Evolutionary conservation across 2,888 invertebrate species (phyloP).

Genomic region (Dilophus febrilis): DNA sequence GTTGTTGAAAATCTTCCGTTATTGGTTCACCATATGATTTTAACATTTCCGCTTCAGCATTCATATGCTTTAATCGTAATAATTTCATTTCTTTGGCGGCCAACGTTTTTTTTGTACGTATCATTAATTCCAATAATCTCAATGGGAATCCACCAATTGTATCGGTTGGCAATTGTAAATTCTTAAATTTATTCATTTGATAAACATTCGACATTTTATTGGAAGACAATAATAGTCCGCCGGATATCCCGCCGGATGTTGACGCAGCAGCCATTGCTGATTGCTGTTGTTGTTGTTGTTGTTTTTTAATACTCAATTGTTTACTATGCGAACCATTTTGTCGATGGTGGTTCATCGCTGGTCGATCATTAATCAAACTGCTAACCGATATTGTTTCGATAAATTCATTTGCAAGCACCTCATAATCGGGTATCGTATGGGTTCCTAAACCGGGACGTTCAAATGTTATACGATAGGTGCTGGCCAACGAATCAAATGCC

Average conservation of each 20-base stretch:
- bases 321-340: conserved; percentile 28
- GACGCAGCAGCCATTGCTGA: neutral
- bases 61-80: conserved; percentile 65
- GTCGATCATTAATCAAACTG: conserved; percentile 64
- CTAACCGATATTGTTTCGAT: conserved; percentile 70
- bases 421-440: conserved; percentile 90
- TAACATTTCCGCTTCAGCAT: conserved; percentile 76
- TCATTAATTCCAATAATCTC: conserved; percentile 69
- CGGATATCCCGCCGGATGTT: no score
- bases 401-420: conserved; percentile 84
- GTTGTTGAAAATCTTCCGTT: conserved; percentile 75
- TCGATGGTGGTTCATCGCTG: conserved; percentile 43
- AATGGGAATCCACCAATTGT: conserved; percentile 66
- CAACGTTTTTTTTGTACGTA: conserved; percentile 72
- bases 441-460: conserved; percentile 84
- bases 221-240: conserved; percentile 24
- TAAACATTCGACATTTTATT: conserved; percentile 33
- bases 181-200: conserved; percentile 27
- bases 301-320: conserved; percentile 1
- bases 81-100: conserved; percentile 68
- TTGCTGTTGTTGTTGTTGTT: neutral
- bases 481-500: conserved; percentile 87
- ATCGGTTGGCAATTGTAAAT: conserved; percentile 23
- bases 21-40: conserved; percentile 63
- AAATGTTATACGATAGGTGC: conserved; percentile 88